Evolutionary conservation across 1,140 invertebrate genomes (phyloP), one percentile per base, ranked within the genome.

Genomic region (Epicauta chinensis): DNA sequence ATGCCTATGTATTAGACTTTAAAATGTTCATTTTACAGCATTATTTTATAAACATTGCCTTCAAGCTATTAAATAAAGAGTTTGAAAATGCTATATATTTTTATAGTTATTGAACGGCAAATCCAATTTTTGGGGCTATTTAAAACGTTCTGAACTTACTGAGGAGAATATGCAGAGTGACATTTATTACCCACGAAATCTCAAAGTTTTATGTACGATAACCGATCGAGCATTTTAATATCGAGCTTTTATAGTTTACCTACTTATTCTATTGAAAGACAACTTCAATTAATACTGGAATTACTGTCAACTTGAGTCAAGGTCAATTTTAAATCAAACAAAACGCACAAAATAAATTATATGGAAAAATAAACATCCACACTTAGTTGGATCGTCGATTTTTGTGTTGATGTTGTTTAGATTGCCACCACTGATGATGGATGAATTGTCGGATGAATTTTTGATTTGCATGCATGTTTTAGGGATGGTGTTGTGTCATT

Each of bases 111-210:
- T 67, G 67, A 67, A 66, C 65, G 56, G 60, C 62, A 60, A 67
- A 69, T 69, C 67, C 67, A 67, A 69, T 69, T 69, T 67, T 69
- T 67, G 65, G 65, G 61, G 65, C 64, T 67, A 66, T 67, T 68
- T 64, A 66, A 66, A 61, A 64, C 59, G 59, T 62, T 34, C 32
- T 34, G 32, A 11, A n/a, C 32, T 36, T 60, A 36, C 51, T 16
- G 48, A 42, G 57, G 49, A 61, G 49, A 67, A 68, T 68, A 68
- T 66, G 63, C 56, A 64, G 51, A 56, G 51, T 58, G 65, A 63
- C 64, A 57, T 66, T 68, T 68, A 68, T 60, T 56, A 51, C 49
- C 52, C 53, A 40, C 46, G 50, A 60, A 66, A 61, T 64, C 62
- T 61, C 52, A 41, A 51, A 51, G 46, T 59, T 67, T 67, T 65